These are phyloP conservation scores for Prionace glauca DNA, from an alignment of 2,797 vertebrate genomes.

Conservation along the genomic window DNA sequence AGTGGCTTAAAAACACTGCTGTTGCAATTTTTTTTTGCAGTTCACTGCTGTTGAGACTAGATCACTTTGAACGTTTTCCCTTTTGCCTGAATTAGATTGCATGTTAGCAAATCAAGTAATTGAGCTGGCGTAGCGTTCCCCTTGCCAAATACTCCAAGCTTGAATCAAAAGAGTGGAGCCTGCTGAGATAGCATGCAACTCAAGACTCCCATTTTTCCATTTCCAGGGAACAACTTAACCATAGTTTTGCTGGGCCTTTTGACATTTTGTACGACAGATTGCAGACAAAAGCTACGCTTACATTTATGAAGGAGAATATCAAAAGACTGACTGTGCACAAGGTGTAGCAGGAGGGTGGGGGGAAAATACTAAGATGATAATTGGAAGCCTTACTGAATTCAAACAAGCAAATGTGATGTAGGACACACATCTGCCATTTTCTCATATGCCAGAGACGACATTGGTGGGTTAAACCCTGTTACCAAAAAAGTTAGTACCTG, in stretches of 20 bases:
- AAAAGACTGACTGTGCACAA: background rate
- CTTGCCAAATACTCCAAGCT: background rate
- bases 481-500: background rate
- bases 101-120: background rate
- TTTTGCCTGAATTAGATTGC: background rate
- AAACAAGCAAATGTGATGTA: background rate
- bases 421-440: background rate
- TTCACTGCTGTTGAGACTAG: background rate
- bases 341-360: background rate
- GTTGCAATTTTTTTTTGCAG: background rate
- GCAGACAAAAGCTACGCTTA: background rate
- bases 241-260: background rate
- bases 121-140: background rate
- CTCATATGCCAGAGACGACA: background rate
- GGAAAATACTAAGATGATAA: background rate
- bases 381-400: background rate
- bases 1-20: background rate
- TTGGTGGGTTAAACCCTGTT: background rate
- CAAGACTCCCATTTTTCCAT: background rate
- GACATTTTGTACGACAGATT: background rate
- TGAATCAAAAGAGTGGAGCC: background rate
- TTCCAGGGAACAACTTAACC: background rate
- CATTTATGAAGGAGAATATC: background rate
- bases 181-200: background rate
- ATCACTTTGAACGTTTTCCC: background rate